These are phyloP conservation scores for Orchestes rusci DNA, from an alignment of 2,888 invertebrate genomes.

Conservation along the genomic window DNA sequence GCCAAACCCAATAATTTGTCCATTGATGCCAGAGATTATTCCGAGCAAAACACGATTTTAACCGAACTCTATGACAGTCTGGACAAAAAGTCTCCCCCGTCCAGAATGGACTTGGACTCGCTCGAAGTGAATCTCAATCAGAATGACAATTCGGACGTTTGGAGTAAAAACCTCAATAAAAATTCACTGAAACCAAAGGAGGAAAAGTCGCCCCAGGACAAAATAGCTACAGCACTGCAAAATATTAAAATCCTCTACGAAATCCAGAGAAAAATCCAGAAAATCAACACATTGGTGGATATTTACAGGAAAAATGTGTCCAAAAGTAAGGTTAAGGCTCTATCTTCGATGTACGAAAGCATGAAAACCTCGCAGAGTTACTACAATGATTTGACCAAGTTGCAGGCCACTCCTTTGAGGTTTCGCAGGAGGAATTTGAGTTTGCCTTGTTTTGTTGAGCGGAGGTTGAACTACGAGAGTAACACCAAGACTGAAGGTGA, in stretches of 20 bases:
- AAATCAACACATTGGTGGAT: constrained; percentile 61
- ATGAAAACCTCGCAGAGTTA: constrained; percentile 50
- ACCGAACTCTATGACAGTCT: constrained; percentile 40
- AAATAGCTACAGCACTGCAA: constrained; percentile 43
- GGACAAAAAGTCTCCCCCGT: constrained; percentile 35
- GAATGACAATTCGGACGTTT: constrained; percentile 38
- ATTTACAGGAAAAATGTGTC: constrained; percentile 52
- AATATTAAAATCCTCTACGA: constrained; percentile 57
- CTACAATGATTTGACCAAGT: constrained; percentile 46
- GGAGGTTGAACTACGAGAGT: constrained; percentile 30
- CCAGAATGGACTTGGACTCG: constrained; percentile 39
- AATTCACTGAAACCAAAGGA: constrained; percentile 21
- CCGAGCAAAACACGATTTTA: constrained; percentile 29
- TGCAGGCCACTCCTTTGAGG: constrained; percentile 48
- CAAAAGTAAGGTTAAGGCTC: constrained; percentile 61
- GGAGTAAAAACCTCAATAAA: constrained; percentile 31
- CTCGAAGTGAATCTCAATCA: constrained; percentile 38
- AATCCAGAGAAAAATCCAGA: constrained; percentile 63
- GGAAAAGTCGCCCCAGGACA: constrained; percentile 27
- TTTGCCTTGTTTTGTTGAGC: constrained; percentile 36
- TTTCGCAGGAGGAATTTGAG: constrained; percentile 58
- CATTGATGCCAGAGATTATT: constrained; percentile 11
- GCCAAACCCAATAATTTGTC: constrained; percentile 6
- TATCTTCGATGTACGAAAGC: constrained; percentile 66
- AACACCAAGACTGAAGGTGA: constrained; percentile 18